These are phyloP conservation scores for Xyrichtys novacula DNA, from an alignment of 2,797 vertebrate species.

Conservation along the genomic window DNA sequence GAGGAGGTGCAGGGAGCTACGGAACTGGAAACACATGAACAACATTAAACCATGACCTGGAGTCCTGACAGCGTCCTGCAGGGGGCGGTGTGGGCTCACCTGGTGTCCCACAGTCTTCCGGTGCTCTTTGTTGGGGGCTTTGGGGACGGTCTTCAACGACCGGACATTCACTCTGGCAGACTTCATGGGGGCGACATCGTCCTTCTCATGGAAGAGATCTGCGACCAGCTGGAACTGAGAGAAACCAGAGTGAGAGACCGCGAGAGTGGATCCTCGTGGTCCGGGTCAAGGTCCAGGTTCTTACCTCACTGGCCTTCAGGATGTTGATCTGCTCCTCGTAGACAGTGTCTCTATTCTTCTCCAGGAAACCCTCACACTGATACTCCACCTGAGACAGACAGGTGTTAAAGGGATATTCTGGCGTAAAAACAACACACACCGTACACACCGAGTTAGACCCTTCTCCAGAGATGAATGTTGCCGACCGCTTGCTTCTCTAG, in stretches of 20 bases:
- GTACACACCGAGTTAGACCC: too few species aligned
- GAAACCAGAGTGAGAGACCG: too few species aligned
- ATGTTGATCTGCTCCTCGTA: slow-evolving; percentile 98
- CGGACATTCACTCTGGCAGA: slow-evolving; percentile 87
- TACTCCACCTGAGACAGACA: slow-evolving; percentile 90
- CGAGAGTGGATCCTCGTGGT: too few species aligned
- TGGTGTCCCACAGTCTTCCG: slow-evolving; percentile 94
- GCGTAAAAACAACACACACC: too few species aligned
- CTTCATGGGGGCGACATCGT: slow-evolving; percentile 63
- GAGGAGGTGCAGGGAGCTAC: slow-evolving; percentile 91
- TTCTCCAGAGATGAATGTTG: too few species aligned
- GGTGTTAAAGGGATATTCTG: background rate
- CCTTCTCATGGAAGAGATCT: slow-evolving; percentile 91
- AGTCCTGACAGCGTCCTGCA: background rate
- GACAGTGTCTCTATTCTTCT: slow-evolving; percentile 97
- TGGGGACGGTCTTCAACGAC: slow-evolving; percentile 82
- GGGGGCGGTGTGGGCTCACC: slow-evolving; percentile 75
- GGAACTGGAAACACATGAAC: slow-evolving; percentile 85
- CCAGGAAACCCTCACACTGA: slow-evolving; percentile 94
- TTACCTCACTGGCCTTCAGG: slow-evolving; percentile 95
- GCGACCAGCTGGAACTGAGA: slow-evolving; percentile 91
- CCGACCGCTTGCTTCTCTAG: too few species aligned
- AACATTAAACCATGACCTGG: background rate
- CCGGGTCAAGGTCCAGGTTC: background rate
- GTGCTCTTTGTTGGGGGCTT: slow-evolving; percentile 92